Evolutionary conservation across 2,888 invertebrate genomes (phyloP).

Genomic region (Dasypogon diadema): DNA sequence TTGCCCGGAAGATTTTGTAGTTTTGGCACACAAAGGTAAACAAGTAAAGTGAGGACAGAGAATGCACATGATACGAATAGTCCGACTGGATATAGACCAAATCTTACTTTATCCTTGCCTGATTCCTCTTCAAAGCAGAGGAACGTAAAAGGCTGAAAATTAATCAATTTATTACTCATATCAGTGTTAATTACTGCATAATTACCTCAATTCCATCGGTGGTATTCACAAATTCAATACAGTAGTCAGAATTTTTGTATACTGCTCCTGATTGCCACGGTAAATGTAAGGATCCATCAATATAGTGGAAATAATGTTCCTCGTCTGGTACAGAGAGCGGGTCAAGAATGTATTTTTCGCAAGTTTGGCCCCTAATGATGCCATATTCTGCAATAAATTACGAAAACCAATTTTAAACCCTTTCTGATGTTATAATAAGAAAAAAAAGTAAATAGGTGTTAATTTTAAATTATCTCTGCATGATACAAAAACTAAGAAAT

Average conservation of each 20-base stretch:
- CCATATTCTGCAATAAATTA: conserved; percentile 62
- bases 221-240: conserved; percentile 62
- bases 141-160: conserved; percentile 63
- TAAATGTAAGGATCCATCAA: conserved; percentile 63
- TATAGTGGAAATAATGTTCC: conserved; percentile 62
- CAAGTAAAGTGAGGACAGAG: conserved; percentile 74
- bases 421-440: too few relatives aligned
- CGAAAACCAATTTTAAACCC: not conserved
- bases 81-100: conserved; percentile 66
- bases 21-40: conserved; percentile 75
- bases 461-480: too few relatives aligned
- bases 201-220: conserved; percentile 61
- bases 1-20: conserved; percentile 80
- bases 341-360: conserved; percentile 63
- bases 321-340: conserved; percentile 62
- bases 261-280: conserved; percentile 57
- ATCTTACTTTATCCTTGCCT: conserved; percentile 63
- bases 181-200: not conserved
- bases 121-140: conserved; percentile 64
- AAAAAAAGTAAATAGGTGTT: too few relatives aligned
- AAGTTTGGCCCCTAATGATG: conserved; percentile 62
- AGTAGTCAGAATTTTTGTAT: conserved; percentile 64
- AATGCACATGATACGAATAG: conserved; percentile 76
- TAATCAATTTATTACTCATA: not conserved
- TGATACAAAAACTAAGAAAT: too few relatives aligned